Base-by-base conservation (phyloP, 2,113 vertebrate species). In the Stegastes partitus region DNA sequence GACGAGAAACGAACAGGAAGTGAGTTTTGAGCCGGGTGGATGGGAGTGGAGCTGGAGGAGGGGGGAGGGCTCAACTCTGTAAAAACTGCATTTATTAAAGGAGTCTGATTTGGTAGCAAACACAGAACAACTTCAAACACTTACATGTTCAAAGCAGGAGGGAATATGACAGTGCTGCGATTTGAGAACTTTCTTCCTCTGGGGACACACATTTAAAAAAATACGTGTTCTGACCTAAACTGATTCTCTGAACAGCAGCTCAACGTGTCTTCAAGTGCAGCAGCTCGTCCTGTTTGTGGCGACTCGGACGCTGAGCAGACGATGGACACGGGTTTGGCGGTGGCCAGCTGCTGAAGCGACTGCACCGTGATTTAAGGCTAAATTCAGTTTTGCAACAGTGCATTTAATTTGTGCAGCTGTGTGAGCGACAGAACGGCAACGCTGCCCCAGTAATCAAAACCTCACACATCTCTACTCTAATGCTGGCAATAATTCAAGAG, bases 61-160 rank as follows among this genome's bases (percentile, higher is more conserved):
- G 11, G 9, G 11, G 42, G 51, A 53, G 51, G 23, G 53, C 34
- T 59, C 44, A 71, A 61, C 51, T 49, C 71, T 83, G 22, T 72
- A 62, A 79, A 80, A 87, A 72, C 1, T 5, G 70, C 47, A 82
- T 86, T 87, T 63, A 86, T 80, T 88, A 85, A 74, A 87, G 65
- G 66, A 84, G 65, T 75, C 54, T 79, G 77, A 87, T 86, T 80
- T 67, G 23, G 74, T 74, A 39, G 73, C 73, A 89, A 82, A 79
- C 50, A n/a, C 54, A 39, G 76, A 84, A 78, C 54, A 74, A 86
- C 83, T 88, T 89, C 81, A 86, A 86, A 87, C 77, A 74, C 53
- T 44, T 21, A 67, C 62, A 58, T 55, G 83, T 86, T 89, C 74
- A 87, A 88, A 87, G 86, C 68, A 11, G 49, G 28, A 16, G 58